Evolutionary conservation across 2,888 invertebrate species (phyloP), one percentile per base, ranked within the genome.

Genomic region (Teinopalpus imperialis): DNA sequence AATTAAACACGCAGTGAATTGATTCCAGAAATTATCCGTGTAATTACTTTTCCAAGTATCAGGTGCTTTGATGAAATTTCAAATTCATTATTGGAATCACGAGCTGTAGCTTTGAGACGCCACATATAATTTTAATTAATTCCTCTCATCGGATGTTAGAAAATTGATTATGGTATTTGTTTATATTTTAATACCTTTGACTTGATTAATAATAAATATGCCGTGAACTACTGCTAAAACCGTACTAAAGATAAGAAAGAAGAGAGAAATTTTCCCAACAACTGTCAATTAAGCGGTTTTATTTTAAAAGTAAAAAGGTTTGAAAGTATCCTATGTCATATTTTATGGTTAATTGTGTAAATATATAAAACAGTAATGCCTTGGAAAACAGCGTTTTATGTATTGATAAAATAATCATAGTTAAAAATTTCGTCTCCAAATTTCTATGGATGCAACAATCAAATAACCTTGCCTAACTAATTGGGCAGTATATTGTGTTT

Each of bases 71-170:
- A 37, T 44, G 26, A 24, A 32, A 18, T 36, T 10, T 37, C 7
- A 26, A n/a, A 41, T 42, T 32, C 24, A 9, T 26, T 20, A 20
- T 34, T 31, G 26, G 32, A 34, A 39, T 34, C 27, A 20, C 6
- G 34, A 32, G 26, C 8, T 3, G 20, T 6, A 34, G 10, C 26
- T 34, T 20, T 34, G 42, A 24, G 7, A 26, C 20, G 16, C 10
- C 8, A 27, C 32, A 21, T 39, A 21, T 39, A 21, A 39, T 32
- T 14, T 39, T 34, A 39, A 45, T 34, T 32, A 34, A 21, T 45
- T 34, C 8, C 32, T 12, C 12, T 44, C 13, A n/a, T 37, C 12
- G 6, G 10, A 13, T 10, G 20, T 18, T n/a, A 10, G 27, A 9
- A 39, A 21, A 37, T 44, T 37, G 31, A 44, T 37, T 20, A 1